phyloP scores from a whole-genome alignment of 1,140 invertebrate genomes.

The Pseudomyrmex concolor region DNA sequence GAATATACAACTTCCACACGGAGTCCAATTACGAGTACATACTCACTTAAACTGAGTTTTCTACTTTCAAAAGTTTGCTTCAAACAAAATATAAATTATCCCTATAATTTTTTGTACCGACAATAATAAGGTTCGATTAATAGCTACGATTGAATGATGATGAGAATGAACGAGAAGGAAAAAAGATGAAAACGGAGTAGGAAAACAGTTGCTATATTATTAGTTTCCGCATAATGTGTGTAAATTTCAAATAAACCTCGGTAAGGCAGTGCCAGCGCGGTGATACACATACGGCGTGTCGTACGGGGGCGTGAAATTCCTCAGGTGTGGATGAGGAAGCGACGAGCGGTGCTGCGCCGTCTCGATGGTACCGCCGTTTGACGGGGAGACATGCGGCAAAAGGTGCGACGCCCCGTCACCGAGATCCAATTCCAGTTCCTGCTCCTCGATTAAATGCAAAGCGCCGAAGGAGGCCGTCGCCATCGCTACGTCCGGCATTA shows the following conservation, averaged over 20 bases:
- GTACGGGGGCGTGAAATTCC: constrained; percentile 80
- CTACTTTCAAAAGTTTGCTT: constrained; percentile 61
- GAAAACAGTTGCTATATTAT: constrained; percentile 47
- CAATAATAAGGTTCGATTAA: constrained; percentile 56
- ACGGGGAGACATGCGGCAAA: constrained; percentile 79
- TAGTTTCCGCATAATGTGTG: constrained; percentile 59
- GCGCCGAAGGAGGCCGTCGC: constrained; percentile 91
- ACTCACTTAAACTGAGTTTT: constrained; percentile 57
- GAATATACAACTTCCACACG: constrained; percentile 4
- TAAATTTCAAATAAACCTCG: constrained; percentile 82
- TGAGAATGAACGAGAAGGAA: constrained; percentile 13
- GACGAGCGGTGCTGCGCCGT: constrained; percentile 78
- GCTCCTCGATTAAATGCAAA: constrained; percentile 89
- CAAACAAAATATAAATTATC: constrained; percentile 65
- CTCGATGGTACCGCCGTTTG: constrained; percentile 67
- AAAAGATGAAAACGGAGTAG: neutral
- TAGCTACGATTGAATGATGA: constrained; percentile 25
- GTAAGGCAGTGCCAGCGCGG: constrained; percentile 80
- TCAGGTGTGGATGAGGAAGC: constrained; percentile 80
- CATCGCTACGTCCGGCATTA: constrained; percentile 96
- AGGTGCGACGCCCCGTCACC: constrained; percentile 90
- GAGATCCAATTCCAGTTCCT: constrained; percentile 89
- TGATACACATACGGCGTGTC: constrained; percentile 82
- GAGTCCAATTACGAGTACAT: constrained; percentile 12
- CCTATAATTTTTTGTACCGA: constrained; percentile 70